A percentile compares a stretch with the other conserved stretches of the same genome.
phyloP scores from a whole-genome alignment of 2,888 invertebrate genomes.

The Troilus luridus region DNA sequence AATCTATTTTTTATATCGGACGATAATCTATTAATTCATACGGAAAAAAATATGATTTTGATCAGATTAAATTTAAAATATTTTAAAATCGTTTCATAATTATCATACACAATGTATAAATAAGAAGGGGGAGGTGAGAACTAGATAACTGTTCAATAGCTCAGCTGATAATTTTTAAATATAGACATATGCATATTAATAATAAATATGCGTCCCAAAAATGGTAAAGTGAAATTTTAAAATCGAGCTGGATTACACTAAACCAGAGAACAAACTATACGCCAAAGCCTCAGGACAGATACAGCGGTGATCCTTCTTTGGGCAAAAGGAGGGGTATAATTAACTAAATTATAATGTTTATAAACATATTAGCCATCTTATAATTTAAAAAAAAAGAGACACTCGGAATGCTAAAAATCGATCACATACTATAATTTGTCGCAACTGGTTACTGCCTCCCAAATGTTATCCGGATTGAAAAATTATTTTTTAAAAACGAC shows the following conservation, averaged over 20 bases:
- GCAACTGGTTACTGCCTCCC: not conserved
- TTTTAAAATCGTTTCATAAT: too few species aligned
- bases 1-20: too few species aligned
- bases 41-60: too few species aligned
- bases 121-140: not conserved
- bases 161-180: not conserved
- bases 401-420: conserved; percentile 11
- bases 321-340: conserved; percentile 11
- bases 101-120: not conserved
- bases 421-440: conserved; percentile 16
- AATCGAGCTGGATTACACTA: not conserved
- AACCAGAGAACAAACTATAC: conserved; percentile 2
- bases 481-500: not conserved
- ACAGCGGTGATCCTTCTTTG: not conserved
- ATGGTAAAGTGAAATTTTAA: conserved; percentile 5
- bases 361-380: conserved; percentile 24
- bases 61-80: too few species aligned
- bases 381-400: not conserved
- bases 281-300: not conserved
- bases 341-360: conserved; percentile 38
- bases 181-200: not conserved
- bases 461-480: not conserved
- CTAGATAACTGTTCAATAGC: not conserved
- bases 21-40: too few species aligned
- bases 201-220: not conserved